Conservation (phyloP, 2,113 vertebrate species). For the Catharus fuscescens region DNA sequence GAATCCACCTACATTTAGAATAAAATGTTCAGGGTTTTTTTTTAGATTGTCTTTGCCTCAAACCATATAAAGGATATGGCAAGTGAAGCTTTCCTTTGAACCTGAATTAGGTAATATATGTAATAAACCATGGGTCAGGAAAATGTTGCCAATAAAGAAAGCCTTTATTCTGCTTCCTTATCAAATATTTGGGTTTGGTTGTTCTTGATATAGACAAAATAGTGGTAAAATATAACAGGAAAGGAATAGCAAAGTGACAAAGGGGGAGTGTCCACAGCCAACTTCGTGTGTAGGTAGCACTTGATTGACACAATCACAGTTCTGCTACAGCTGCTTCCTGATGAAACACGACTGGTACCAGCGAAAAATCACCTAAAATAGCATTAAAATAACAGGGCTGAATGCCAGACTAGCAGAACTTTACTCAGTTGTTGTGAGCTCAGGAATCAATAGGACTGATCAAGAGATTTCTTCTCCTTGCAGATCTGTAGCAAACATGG, state of each 20-base stretch:
- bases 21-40: neutral
- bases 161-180: neutral
- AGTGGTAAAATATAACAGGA: neutral
- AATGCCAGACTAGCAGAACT: neutral
- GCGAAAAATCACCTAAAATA: neutral
- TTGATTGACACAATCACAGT: too few species aligned
- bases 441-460: neutral
- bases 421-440: neutral
- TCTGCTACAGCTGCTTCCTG: neutral
- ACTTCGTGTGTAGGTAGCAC: accelerated
- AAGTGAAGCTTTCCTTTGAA: neutral
- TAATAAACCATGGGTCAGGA: neutral
- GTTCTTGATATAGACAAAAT: neutral
- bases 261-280: neutral
- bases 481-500: neutral
- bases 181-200: neutral
- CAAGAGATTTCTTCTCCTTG: neutral
- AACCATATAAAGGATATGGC: neutral
- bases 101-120: neutral
- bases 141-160: neutral
- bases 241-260: neutral
- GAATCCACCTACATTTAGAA: neutral
- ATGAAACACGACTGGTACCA: neutral
- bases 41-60: neutral
- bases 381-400: neutral